Percentiles rank a stretch among this genome's conserved stretches.
Evolutionary conservation across 2,113 vertebrate genomes (phyloP).

Genomic region (Rhinoderma darwinii): DNA sequence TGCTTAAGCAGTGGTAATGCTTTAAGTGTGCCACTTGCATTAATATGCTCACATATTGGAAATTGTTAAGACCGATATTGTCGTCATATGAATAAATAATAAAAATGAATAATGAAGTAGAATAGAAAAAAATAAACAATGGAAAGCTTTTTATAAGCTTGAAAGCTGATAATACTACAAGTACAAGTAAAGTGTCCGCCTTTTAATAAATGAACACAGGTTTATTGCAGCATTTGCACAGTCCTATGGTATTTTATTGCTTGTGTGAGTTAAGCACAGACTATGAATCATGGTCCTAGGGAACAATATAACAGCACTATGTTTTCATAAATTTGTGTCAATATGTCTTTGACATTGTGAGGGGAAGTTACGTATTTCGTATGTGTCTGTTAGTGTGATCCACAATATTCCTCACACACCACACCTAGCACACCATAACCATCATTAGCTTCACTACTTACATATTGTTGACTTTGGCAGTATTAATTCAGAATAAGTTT

Average conservation of each 20-base stretch:
- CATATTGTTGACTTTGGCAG: too few relatives aligned
- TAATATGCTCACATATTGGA: conserved; percentile 51
- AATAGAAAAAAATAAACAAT: conserved; percentile 45
- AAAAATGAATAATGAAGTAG: conserved; percentile 49
- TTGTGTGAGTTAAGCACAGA: not conserved
- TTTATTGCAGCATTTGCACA: not conserved
- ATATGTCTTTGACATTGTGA: not conserved
- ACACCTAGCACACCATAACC: too few relatives aligned
- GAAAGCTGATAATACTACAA: conserved; percentile 36
- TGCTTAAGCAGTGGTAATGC: conserved; percentile 25
- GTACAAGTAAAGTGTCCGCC: conserved; percentile 24
- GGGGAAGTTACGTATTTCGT: not conserved
- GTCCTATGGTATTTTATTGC: not conserved
- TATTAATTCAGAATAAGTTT: too few relatives aligned
- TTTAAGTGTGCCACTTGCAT: conserved; percentile 33
- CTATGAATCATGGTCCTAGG: not conserved
- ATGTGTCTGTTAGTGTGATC: not conserved
- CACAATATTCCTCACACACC: too few relatives aligned
- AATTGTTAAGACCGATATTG: conserved; percentile 49
- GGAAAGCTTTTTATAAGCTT: conserved; percentile 44
- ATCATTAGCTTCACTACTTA: too few relatives aligned
- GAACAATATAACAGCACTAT: not conserved
- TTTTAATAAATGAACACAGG: conserved; percentile 11
- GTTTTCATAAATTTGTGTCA: not conserved
- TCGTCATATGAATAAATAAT: conserved; percentile 52